Conservation (phyloP, 2,888 invertebrate genomes). For the Julus scanicus region DNA sequence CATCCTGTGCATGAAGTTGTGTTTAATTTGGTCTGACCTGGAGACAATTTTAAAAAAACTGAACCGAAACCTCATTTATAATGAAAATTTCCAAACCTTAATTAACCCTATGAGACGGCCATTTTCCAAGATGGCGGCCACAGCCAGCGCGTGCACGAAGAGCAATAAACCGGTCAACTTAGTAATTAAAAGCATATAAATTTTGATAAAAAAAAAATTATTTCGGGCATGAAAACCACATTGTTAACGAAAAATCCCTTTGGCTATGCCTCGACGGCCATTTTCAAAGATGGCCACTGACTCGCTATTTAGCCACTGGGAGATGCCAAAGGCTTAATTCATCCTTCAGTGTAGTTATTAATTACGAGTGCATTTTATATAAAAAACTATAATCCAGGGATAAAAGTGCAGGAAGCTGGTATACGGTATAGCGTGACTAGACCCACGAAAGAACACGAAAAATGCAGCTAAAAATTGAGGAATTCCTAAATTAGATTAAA, state of each 20-base stretch:
- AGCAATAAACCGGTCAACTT: not conserved
- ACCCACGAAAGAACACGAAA: not conserved
- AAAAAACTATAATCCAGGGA: not conserved
- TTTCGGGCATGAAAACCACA: not conserved
- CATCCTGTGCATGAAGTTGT: too few species aligned
- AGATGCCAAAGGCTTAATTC: not conserved
- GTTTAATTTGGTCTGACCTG: too few species aligned
- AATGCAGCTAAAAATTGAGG: not conserved
- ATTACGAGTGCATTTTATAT: not conserved
- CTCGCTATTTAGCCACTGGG: not conserved
- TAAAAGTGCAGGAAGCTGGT: not conserved
- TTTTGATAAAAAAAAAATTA: not conserved
- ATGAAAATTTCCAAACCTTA: too few species aligned
- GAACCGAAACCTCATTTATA: too few species aligned
- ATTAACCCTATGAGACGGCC: not conserved
- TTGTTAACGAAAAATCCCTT: not conserved
- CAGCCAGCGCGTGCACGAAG: not conserved
- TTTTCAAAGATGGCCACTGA: not conserved
- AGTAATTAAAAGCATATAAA: not conserved
- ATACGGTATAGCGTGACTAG: slow-evolving; percentile 9
- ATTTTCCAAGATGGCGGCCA: not conserved
- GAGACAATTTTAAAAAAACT: too few species aligned
- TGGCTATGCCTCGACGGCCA: not conserved
- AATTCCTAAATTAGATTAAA: not conserved
- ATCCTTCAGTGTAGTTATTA: not conserved